Evolutionary conservation across 2,888 invertebrate species (phyloP).

Genomic region (Ctena decussata): DNA sequence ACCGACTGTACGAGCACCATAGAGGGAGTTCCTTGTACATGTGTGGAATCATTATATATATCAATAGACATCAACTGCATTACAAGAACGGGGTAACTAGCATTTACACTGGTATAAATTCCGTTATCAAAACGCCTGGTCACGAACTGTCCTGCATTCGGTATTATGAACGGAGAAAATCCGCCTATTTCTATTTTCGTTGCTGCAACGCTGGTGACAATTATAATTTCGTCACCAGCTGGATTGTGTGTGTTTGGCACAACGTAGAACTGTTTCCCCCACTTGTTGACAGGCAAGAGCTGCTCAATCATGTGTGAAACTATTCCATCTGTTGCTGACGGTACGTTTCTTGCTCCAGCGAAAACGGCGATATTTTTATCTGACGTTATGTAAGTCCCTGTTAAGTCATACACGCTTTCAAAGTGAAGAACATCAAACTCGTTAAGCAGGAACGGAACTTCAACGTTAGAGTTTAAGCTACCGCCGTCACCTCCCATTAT

Average conservation of each 20-base stretch:
- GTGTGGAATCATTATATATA: conserved; percentile 31
- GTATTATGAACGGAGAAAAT: conserved; percentile 49
- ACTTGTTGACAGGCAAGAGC: conserved; percentile 60
- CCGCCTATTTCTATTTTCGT: conserved; percentile 49
- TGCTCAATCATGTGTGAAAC: conserved; percentile 58
- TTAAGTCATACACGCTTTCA: conserved; percentile 56
- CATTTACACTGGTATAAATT: conserved; percentile 32
- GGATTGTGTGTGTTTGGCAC: conserved; percentile 38
- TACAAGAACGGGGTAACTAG: conserved; percentile 39
- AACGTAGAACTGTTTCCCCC: conserved; percentile 58
- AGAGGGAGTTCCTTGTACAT: not conserved
- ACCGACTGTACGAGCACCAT: conserved; percentile 44
- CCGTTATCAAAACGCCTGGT: conserved; percentile 51
- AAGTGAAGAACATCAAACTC: conserved; percentile 55
- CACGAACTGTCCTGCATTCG: conserved; percentile 19
- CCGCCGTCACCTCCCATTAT: not conserved
- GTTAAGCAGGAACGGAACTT: conserved; percentile 33
- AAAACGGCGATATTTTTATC: conserved; percentile 51
- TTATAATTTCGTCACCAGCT: conserved; percentile 52
- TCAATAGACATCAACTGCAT: conserved; percentile 38
- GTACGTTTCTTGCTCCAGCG: conserved; percentile 48
- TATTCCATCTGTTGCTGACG: not conserved
- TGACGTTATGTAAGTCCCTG: conserved; percentile 55
- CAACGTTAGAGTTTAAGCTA: not conserved
- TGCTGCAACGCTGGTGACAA: conserved; percentile 22